A percentile compares a stretch with the other conserved stretches of the same genome.
phyloP scores from a whole-genome alignment of 2,888 invertebrate genomes.

The Phaonia tiefii region DNA sequence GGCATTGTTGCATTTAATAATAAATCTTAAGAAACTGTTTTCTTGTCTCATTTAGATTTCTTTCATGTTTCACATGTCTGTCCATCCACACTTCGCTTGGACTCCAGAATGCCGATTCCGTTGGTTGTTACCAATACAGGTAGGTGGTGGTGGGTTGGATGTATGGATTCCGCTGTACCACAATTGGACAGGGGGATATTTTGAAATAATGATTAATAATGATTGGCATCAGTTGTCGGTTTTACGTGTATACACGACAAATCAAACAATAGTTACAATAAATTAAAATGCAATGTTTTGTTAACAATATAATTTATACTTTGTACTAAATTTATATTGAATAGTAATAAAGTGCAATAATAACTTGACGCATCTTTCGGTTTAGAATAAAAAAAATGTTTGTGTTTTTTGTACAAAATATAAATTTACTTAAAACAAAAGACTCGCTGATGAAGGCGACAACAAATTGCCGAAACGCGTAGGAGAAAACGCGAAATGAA shows the following conservation, averaged over 20 bases:
- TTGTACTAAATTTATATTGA: too few species aligned
- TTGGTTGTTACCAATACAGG: neutral
- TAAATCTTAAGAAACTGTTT: slow-evolving; percentile 57
- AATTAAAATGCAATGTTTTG: slow-evolving; percentile 34
- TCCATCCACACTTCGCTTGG: slow-evolving; percentile 1
- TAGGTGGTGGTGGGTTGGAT: neutral
- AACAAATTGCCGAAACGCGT: too few species aligned
- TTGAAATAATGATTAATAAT: neutral
- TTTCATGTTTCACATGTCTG: slow-evolving; percentile 43
- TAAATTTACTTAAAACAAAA: too few species aligned
- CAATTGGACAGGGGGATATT: slow-evolving; percentile 28
- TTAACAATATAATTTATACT: slow-evolving; percentile 43
- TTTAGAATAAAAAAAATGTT: too few species aligned
- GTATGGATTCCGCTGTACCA: slow-evolving; percentile 10
- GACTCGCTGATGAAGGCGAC: too few species aligned
- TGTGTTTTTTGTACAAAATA: too few species aligned
- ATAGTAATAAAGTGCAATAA: too few species aligned
- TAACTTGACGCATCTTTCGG: too few species aligned
- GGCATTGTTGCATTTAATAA: too few species aligned
- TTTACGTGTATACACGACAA: slow-evolving; percentile 19
- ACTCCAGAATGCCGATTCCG: neutral
- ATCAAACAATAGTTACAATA: slow-evolving; percentile 38
- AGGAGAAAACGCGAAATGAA: too few species aligned
- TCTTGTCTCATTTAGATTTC: slow-evolving; percentile 52
- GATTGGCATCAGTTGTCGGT: neutral